Conservation (phyloP, 1,140 invertebrate species). For the Melipona quadrifasciata region DNA sequence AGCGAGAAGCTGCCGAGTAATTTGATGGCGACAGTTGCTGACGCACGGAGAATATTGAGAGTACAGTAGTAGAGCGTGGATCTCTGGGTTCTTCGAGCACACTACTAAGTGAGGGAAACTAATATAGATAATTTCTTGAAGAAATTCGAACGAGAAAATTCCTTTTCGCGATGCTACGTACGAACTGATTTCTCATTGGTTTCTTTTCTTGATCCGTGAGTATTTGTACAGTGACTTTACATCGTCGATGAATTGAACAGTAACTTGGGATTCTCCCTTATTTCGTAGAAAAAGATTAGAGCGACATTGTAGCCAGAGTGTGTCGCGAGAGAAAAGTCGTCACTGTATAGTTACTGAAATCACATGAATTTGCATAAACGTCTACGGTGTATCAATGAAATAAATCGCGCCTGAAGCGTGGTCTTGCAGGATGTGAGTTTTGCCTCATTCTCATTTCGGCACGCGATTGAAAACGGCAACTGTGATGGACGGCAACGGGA, state of each 20-base stretch:
- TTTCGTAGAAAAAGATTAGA: too few relatives aligned
- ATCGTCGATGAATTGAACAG: too few relatives aligned
- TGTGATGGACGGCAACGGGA: conserved; percentile 67
- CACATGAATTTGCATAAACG: neutral
- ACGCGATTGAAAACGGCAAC: conserved; percentile 70
- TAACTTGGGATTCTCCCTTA: too few relatives aligned
- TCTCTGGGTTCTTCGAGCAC: neutral
- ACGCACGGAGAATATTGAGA: neutral
- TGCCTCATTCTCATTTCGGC: conserved; percentile 39
- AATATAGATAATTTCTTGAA: neutral
- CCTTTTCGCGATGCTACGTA: neutral
- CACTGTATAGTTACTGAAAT: neutral
- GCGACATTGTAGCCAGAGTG: too few relatives aligned
- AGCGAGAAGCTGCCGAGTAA: neutral
- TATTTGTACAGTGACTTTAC: too few relatives aligned
- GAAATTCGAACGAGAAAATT: neutral
- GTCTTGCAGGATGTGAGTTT: conserved; percentile 8
- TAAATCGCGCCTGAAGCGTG: neutral
- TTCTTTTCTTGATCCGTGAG: too few relatives aligned
- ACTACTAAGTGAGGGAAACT: neutral
- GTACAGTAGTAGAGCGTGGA: neutral
- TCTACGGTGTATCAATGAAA: neutral
- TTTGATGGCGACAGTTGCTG: neutral
- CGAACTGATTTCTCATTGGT: neutral
- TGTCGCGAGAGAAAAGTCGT: neutral